Conservation (phyloP, 2,113 vertebrate genomes). For the Zapus hudsonius region DNA sequence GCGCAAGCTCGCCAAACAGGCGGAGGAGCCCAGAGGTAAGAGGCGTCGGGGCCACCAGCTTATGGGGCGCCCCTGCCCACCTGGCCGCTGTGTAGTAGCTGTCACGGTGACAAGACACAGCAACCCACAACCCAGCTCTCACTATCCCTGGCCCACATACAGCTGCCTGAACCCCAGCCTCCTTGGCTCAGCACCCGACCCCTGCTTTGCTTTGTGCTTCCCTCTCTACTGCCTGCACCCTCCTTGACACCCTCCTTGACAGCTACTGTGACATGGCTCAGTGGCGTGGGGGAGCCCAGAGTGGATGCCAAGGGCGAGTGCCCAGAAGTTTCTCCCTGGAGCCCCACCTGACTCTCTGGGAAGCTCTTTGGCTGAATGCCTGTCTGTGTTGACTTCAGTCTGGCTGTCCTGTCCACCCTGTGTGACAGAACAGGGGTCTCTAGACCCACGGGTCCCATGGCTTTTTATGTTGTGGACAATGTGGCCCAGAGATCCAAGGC, state of each 20-base stretch:
- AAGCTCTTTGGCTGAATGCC: neutral
- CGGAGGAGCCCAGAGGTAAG: conserved; percentile 99
- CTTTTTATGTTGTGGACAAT: neutral
- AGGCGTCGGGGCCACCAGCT: neutral
- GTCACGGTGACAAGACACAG: neutral
- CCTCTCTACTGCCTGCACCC: too few species aligned
- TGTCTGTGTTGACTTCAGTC: neutral
- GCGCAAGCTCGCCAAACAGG: conserved; percentile 99
- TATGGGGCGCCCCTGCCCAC: neutral
- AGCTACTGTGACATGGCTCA: rapidly evolving
- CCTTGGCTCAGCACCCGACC: too few species aligned
- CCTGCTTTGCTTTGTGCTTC: neutral
- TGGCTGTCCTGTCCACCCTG: neutral
- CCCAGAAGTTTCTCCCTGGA: too few species aligned
- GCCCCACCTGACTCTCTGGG: neutral
- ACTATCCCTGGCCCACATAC: neutral
- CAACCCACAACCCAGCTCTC: neutral
- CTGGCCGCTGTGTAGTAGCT: too few species aligned
- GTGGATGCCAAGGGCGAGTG: neutral
- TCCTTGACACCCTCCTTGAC: too few species aligned
- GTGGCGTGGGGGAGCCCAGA: neutral
- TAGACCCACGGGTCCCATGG: neutral
- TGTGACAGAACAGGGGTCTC: neutral
- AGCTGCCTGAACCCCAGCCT: neutral
- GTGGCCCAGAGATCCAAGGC: neutral